These are phyloP conservation scores for Napeogenes sylphis DNA, from an alignment of 2,888 invertebrate species.

Conservation along the genomic window DNA sequence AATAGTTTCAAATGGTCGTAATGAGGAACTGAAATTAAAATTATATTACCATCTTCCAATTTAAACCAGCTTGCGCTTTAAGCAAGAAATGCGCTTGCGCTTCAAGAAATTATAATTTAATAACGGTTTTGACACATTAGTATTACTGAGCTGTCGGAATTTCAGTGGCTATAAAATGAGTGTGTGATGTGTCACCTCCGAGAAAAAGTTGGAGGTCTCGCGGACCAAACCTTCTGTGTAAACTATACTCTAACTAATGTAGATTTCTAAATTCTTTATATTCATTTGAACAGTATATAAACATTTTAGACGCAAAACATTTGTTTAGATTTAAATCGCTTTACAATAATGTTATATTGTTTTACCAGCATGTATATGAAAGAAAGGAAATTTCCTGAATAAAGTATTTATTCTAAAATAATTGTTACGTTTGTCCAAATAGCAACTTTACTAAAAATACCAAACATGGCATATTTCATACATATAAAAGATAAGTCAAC, in stretches of 20 bases:
- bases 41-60: too few species aligned
- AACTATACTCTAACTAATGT: conserved; percentile 31
- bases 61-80: too few species aligned
- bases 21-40: too few species aligned
- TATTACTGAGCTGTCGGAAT: conserved; percentile 41
- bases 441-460: neutral
- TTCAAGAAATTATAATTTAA: too few species aligned
- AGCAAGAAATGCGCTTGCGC: too few species aligned
- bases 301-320: neutral
- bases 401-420: neutral
- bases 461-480: neutral
- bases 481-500: neutral
- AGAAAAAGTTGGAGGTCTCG: conserved; percentile 50
- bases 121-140: conserved; percentile 31
- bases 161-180: conserved; percentile 68
- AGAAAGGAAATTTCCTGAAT: too few species aligned
- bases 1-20: too few species aligned
- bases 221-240: conserved; percentile 46
- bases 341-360: too few species aligned
- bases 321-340: too few species aligned
- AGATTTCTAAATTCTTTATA: neutral
- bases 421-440: conserved; percentile 1
- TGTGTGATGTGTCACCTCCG: conserved; percentile 56
- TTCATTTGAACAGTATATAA: neutral
- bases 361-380: too few species aligned